Evolutionary conservation across 2,888 invertebrate genomes (phyloP).

Genomic region (Oscheius sp.): DNA sequence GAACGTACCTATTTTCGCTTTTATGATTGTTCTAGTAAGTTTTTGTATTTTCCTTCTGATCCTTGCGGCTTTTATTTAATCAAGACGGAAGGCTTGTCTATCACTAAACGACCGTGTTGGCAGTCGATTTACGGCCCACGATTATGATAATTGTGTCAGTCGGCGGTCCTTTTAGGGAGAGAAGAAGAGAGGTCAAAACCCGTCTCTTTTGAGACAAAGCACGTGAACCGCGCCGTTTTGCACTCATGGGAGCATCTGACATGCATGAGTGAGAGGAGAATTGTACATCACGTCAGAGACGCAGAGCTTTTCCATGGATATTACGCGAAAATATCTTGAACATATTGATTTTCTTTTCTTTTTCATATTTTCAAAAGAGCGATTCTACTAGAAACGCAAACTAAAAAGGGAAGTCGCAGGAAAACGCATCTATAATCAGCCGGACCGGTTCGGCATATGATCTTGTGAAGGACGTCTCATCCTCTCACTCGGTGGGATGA

Average conservation of each 20-base stretch:
- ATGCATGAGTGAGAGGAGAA: slow-evolving; percentile 13
- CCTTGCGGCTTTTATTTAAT: no score
- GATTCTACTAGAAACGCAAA: no score
- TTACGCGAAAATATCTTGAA: no score
- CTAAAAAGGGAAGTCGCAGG: no score
- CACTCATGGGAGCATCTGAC: slow-evolving; percentile 19
- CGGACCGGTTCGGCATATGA: slow-evolving; percentile 19
- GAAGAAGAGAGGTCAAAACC: no score
- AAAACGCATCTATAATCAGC: no score
- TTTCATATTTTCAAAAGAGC: no score
- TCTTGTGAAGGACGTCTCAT: slow-evolving; percentile 5
- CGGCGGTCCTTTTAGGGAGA: neutral
- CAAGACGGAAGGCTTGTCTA: no score
- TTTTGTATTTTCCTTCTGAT: neutral
- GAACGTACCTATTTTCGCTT: neutral
- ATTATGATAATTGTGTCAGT: slow-evolving; percentile 8
- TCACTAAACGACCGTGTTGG: neutral
- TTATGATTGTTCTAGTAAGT: neutral
- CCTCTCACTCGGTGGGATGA: slow-evolving; percentile 23
- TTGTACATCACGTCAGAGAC: neutral
- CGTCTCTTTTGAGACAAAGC: no score
- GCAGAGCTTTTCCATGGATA: slow-evolving; percentile 9
- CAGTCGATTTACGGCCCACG: slow-evolving; percentile 1
- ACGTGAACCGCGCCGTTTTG: neutral
- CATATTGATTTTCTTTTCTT: no score